Base-by-base conservation (phyloP, 2,888 invertebrate species). In the Eupithecia pulchellata region DNA sequence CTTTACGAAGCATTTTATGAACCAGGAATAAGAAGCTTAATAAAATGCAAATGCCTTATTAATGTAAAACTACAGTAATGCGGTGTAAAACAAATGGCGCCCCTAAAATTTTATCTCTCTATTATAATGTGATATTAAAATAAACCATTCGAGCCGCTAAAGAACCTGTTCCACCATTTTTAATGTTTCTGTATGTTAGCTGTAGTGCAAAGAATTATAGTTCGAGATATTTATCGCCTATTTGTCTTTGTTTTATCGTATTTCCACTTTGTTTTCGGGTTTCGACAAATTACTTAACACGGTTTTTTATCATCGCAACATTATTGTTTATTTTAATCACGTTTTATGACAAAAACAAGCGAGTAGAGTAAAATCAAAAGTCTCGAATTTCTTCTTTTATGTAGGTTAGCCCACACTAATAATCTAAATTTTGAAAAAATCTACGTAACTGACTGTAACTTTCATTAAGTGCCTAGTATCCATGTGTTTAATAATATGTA, bases 71-170 rank as follows among this genome's bases (percentile, higher is more conserved):
- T 61, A 61, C n/a, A 61, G 61, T 14, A 34, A 32, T 25, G 34
- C 34, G 61, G 61, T 32, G 34, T 61, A 61, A 36, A 61, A 29
- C 47, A 34, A 47, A 60, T 39, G 30, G 30, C 32, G 25, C 52
- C 64, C 60, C 61, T 62, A 30, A 65, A 62, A 62, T 65, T 72
- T 66, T 66, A 69, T 64, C 58, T 60, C 66, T 66, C 39, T 39
- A 69, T 69, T 66, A 66, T 47, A 39, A 34, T 11, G 62, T 57
- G 14, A 66, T 47, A 68, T 71, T 70, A 71, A 66, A 64, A 71
- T 71, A 66, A 66, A 71, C 62, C 20, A 71, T 63, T 63, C 47
- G 52, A 71, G 67, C 63, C 52, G 63, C 42, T 71, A 47, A 71
- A 66, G 20, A 64, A 67, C 71, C 58, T 47, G 57, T 32, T 63